A percentile compares a stretch with the other conserved stretches of the same genome.
phyloP scores from a whole-genome alignment of 1,140 invertebrate species.

The Trichoplusia ni region DNA sequence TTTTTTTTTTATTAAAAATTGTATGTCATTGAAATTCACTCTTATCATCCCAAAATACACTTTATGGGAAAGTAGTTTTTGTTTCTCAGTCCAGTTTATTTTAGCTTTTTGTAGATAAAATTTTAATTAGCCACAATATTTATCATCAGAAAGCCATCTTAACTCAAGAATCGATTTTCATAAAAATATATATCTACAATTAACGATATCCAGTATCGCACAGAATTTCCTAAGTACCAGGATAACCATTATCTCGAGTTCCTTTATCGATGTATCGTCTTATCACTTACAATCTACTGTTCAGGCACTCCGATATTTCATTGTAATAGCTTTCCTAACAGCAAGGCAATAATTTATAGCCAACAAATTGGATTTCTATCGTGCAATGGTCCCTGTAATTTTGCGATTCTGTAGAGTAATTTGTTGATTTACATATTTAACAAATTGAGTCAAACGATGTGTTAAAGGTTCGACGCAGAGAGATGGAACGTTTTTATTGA shows the following conservation, averaged over 20 bases:
- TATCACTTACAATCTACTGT: slow-evolving; percentile 20
- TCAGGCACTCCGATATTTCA: slow-evolving; percentile 17
- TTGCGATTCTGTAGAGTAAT: neutral
- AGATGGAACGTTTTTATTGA: neutral
- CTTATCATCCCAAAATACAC: too few relatives aligned
- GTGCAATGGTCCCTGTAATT: slow-evolving; percentile 27
- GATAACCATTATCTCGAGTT: neutral
- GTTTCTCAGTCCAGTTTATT: too few relatives aligned
- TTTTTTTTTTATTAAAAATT: too few relatives aligned
- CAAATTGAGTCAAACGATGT: neutral
- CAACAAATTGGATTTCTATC: slow-evolving; percentile 28
- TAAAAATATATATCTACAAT: too few relatives aligned
- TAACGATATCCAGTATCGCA: too few relatives aligned
- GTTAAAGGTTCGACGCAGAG: neutral
- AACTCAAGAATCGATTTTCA: too few relatives aligned
- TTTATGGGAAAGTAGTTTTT: too few relatives aligned
- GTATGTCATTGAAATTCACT: too few relatives aligned
- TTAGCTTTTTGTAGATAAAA: too few relatives aligned
- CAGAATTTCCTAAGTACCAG: neutral
- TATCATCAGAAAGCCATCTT: too few relatives aligned
- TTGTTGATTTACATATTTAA: slow-evolving; percentile 9
- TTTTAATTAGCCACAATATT: too few relatives aligned
- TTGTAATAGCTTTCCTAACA: slow-evolving; percentile 24
- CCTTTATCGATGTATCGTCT: slow-evolving; percentile 13
- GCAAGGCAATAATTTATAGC: slow-evolving; percentile 28